These are phyloP conservation scores for Formica selysi DNA, from an alignment of 1,140 invertebrate species.

Conservation along the genomic window DNA sequence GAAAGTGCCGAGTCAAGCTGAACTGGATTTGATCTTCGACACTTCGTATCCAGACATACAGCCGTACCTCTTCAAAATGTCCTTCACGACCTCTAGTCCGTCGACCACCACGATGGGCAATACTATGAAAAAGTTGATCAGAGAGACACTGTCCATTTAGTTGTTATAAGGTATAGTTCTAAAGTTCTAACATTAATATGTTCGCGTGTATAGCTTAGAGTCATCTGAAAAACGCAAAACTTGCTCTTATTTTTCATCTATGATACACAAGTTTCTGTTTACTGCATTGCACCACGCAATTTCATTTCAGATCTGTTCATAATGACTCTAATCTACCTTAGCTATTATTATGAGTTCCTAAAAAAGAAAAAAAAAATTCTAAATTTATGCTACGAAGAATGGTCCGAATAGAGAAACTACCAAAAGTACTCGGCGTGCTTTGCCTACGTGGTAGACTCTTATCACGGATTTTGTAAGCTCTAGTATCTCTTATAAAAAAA, in stretches of 20 bases:
- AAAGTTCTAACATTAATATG: slow-evolving; percentile 6
- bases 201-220: slow-evolving; percentile 19
- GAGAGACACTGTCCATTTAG: slow-evolving; percentile 91
- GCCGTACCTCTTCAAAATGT: slow-evolving; percentile 97
- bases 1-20: slow-evolving; percentile 96
- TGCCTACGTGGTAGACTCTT: slow-evolving; percentile 9
- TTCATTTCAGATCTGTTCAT: not conserved
- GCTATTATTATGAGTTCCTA: slow-evolving; percentile 17
- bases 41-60: slow-evolving; percentile 96
- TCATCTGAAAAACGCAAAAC: slow-evolving; percentile 8
- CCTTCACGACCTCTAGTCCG: slow-evolving; percentile 91
- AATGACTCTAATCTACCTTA: slow-evolving; percentile 24
- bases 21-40: slow-evolving; percentile 97
- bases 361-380: slow-evolving; percentile 14
- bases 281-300: not conserved
- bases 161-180: slow-evolving; percentile 50
- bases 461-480: slow-evolving; percentile 24
- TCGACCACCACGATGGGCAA: slow-evolving; percentile 92
- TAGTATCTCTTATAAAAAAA: slow-evolving; percentile 14
- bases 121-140: slow-evolving; percentile 96
- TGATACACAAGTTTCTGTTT: not conserved
- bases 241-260: not conserved
- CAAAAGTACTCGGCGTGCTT: slow-evolving; percentile 14
- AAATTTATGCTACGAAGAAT: slow-evolving; percentile 32
- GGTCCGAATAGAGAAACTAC: not conserved